Evolutionary conservation across 2,888 invertebrate genomes (phyloP).

Genomic region (Nineta flava): DNA sequence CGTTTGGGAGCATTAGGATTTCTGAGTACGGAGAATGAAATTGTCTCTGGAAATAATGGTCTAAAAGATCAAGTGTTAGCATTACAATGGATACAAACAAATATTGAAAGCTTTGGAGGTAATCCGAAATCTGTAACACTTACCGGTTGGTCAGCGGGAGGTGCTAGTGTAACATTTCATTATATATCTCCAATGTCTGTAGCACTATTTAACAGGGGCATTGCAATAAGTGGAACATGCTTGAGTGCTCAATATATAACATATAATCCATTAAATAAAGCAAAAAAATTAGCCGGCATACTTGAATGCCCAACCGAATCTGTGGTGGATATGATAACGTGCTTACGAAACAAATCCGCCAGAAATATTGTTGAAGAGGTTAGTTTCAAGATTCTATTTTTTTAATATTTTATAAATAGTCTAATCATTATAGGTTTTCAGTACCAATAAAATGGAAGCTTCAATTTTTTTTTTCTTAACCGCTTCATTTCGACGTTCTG

Average conservation of each 20-base stretch:
- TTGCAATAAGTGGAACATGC: conserved; percentile 43
- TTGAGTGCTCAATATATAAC: conserved; percentile 46
- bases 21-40: conserved; percentile 23
- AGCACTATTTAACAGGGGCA: conserved; percentile 45
- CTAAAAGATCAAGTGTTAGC: conserved; percentile 25
- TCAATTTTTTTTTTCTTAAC: too few species aligned
- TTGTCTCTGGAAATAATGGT: conserved; percentile 25
- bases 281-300: conserved; percentile 34
- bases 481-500: too few species aligned
- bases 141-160: conserved; percentile 25
- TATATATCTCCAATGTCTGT: conserved; percentile 23
- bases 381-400: conserved; percentile 27
- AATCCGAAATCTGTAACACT: conserved; percentile 24
- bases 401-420: too few species aligned
- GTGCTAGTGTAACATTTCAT: conserved; percentile 24
- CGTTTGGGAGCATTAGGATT: conserved; percentile 17
- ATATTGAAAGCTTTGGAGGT: conserved; percentile 24
- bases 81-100: conserved; percentile 22
- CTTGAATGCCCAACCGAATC: conserved; percentile 40
- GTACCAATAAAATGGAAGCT: too few species aligned
- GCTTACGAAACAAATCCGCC: conserved; percentile 39
- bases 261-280: conserved; percentile 33
- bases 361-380: conserved; percentile 34
- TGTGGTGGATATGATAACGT: conserved; percentile 36
- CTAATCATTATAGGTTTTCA: too few species aligned